These are phyloP conservation scores for Lapara coniferarum DNA, from an alignment of 2,888 invertebrate genomes.

Conservation along the genomic window DNA sequence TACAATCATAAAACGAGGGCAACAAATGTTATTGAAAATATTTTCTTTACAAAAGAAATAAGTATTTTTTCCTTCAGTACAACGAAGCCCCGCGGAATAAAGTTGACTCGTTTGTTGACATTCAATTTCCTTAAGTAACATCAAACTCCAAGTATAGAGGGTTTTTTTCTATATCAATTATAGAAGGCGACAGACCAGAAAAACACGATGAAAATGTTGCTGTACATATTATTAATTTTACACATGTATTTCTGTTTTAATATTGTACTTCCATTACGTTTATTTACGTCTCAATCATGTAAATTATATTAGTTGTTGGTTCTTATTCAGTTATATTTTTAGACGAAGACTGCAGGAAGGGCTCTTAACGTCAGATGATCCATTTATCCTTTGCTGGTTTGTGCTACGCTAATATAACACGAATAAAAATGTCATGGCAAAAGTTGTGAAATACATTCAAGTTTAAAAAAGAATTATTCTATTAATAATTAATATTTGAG, in stretches of 20 bases:
- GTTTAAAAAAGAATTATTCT: too few relatives aligned
- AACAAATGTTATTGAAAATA: constrained; percentile 28
- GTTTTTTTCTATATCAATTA: too few relatives aligned
- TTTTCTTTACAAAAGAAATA: constrained; percentile 29
- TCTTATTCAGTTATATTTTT: too few relatives aligned
- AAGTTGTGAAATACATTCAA: too few relatives aligned
- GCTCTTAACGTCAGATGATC: too few relatives aligned
- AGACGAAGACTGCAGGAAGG: too few relatives aligned
- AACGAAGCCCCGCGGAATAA: constrained; percentile 33
- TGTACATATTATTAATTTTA: constrained; percentile 4
- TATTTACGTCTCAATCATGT: too few relatives aligned
- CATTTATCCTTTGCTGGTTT: too few relatives aligned
- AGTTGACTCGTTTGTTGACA: constrained; percentile 44
- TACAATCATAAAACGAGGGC: background rate
- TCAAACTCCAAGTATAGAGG: constrained; percentile 40
- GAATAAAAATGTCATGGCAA: too few relatives aligned
- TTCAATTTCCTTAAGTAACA: constrained; percentile 49
- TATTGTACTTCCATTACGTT: background rate
- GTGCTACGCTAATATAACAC: too few relatives aligned
- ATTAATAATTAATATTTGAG: too few relatives aligned
- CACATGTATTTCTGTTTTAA: background rate
- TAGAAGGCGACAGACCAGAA: constrained; percentile 36
- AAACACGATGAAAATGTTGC: constrained; percentile 30
- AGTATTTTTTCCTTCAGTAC: constrained; percentile 32
- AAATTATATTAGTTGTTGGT: too few relatives aligned